phyloP scores from a whole-genome alignment of 1,140 invertebrate species.

The Coelopa frigida region DNA sequence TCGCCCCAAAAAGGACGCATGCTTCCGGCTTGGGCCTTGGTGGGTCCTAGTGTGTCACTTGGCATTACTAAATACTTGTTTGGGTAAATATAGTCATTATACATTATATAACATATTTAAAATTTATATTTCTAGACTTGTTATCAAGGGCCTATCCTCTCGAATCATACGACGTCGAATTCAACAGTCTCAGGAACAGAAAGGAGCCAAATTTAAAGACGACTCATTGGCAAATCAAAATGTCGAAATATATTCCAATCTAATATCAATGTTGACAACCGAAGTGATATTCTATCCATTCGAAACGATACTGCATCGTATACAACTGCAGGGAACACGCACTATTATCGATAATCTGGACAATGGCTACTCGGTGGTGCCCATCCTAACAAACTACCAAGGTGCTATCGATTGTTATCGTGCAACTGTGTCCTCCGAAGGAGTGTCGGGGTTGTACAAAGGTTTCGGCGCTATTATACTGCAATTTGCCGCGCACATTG shows the following conservation, averaged over 20 bases:
- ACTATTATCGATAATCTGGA: conserved; percentile 98
- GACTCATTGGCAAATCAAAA: conserved; percentile 51
- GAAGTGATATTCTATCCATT: conserved; percentile 86
- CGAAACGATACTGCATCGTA: conserved; percentile 81
- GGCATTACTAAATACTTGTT: conserved; percentile 46
- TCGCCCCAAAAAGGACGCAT: conserved; percentile 72
- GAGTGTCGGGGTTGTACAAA: conserved; percentile 82
- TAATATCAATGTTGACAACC: conserved; percentile 64
- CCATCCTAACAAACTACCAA: conserved; percentile 68
- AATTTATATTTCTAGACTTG: conserved; percentile 47
- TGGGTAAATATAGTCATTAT: conserved; percentile 16
- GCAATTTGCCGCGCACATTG: conserved; percentile 77
- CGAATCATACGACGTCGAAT: conserved; percentile 51
- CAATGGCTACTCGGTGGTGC: conserved; percentile 72
- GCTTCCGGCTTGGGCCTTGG: conserved; percentile 81
- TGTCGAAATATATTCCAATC: conserved; percentile 63
- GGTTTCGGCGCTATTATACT: conserved; percentile 87
- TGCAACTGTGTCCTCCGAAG: conserved; percentile 79
- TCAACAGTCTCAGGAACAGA: conserved; percentile 46
- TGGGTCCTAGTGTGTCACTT: conserved; percentile 74
- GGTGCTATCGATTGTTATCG: conserved; percentile 84
- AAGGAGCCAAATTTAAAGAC: conserved; percentile 59
- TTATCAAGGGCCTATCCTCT: conserved; percentile 53
- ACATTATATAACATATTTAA: not conserved
- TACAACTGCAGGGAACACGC: conserved; percentile 81